Conservation (phyloP, 2,113 vertebrate species). For the Meleagris gallopavo region DNA sequence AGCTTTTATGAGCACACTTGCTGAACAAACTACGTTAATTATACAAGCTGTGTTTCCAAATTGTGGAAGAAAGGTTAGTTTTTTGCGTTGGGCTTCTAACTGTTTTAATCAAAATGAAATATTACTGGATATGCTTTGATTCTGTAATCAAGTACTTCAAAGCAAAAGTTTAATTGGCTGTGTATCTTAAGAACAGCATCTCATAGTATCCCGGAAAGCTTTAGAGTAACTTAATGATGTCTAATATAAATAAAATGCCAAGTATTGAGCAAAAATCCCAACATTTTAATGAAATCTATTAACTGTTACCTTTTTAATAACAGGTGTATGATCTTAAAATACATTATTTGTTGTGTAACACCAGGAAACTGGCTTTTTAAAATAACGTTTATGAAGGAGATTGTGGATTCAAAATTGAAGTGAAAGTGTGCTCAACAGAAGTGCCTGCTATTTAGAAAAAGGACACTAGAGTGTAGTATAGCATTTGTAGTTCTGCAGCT, state of each 20-base stretch:
- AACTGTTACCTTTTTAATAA: not conserved
- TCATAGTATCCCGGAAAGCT: fast-evolving
- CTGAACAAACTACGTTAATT: not conserved
- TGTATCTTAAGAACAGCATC: not conserved
- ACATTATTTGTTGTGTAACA: not conserved
- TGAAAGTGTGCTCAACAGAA: not conserved
- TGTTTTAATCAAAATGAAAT: not conserved
- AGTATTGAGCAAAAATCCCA: not conserved
- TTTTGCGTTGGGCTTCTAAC: not conserved
- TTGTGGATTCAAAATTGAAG: not conserved
- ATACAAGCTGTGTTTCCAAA: not conserved
- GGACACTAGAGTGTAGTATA: constrained; percentile 73
- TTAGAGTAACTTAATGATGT: not conserved
- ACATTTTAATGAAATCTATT: not conserved
- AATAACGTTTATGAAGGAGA: not conserved
- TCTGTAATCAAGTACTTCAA: not conserved
- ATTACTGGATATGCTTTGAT: not conserved
- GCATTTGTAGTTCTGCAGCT: not conserved
- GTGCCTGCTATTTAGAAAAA: not conserved
- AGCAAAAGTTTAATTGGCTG: not conserved
- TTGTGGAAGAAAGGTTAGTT: not conserved
- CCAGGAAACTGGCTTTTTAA: not conserved
- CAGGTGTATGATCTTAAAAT: not conserved
- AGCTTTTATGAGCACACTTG: not conserved
- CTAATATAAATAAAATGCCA: not conserved